Base-by-base conservation (phyloP, 2,797 vertebrate genomes). In the Lacerta viridis region DNA sequence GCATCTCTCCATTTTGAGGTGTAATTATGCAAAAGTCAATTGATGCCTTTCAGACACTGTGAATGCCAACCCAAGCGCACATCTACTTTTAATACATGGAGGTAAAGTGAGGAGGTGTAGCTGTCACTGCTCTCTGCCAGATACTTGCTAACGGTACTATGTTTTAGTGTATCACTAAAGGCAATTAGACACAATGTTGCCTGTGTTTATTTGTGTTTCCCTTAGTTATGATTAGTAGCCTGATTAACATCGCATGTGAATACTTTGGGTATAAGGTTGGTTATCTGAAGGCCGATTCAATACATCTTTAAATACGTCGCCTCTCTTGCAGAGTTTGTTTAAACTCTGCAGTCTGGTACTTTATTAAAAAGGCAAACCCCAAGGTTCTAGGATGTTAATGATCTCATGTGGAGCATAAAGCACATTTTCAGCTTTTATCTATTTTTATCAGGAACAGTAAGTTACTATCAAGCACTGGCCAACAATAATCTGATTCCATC, bases 381-480 rank as follows among this genome's bases (percentile, higher is more conserved):
- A 79, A 86, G 79, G 66, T 91, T 91, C 74, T 77, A 79, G 83
- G 71, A 83, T 86, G 41, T 82, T 83, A 84, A 83, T 79, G 72
- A 91, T 83, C 71, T 83, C 79, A 84, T 79, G 66, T 88, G 64
- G 82, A 61, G 82, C 46, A 84, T 72, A 88, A 88, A 66, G 33
- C 76, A 75, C 41, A 29, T 87, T 87, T 83, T 50, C 41, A 36
- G 4, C 0, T 83, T 90, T 87, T 74, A 76, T 61, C 5, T 36
- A 17, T 90, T 89, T 89, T 89, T 90, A 76, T 86, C 55, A 74
- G 41, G 80, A 74, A 91, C 25, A 80, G 82, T 80, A 76, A 89
- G 78, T 85, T 91, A 80, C 77, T 75, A 89, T 80, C 69, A 78
- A 68, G 0, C 3, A 8, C 10, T 83, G 27, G 74, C 25, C 0